A percentile compares a stretch with the other conserved stretches of the same genome.
phyloP scores from a whole-genome alignment of 2,113 vertebrate species.

The Plestiodon gilberti region DNA sequence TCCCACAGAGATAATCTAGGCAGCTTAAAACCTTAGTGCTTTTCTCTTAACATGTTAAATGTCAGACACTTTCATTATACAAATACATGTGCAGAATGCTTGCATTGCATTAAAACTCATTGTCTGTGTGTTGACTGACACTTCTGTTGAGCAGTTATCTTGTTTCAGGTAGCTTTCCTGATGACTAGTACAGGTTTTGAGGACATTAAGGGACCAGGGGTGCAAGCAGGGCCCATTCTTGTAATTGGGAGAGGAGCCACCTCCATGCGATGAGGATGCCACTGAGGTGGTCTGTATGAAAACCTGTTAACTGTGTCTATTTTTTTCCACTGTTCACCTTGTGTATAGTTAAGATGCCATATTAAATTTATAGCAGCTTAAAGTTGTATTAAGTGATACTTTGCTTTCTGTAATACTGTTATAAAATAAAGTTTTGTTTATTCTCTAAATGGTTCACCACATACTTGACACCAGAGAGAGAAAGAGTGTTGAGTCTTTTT shows the following conservation, averaged over 20 bases:
- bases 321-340: conserved; percentile 67
- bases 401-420: conserved; percentile 92
- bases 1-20: conserved; percentile 76
- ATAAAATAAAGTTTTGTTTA: conserved; percentile 96
- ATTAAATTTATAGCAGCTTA: conserved; percentile 88
- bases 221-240: conserved; percentile 22
- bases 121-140: conserved; percentile 77
- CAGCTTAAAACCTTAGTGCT: conserved; percentile 87
- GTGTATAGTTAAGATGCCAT: conserved; percentile 81
- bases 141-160: conserved; percentile 57
- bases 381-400: conserved; percentile 83
- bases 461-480: not conserved
- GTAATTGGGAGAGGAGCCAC: conserved; percentile 55
- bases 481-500: conserved; percentile 1
- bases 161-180: conserved; percentile 66
- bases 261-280: conserved; percentile 57
- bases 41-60: conserved; percentile 77
- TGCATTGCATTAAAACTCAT: conserved; percentile 73
- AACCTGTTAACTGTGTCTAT: conserved; percentile 68
- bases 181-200: conserved; percentile 60
- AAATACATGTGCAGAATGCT: conserved; percentile 72
- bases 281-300: conserved; percentile 70
- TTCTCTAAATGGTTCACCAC: conserved; percentile 74
- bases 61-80: conserved; percentile 70
- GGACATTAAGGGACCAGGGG: conserved; percentile 31